These are phyloP conservation scores for Musca vetustissima DNA, from an alignment of 1,140 invertebrate species.

Conservation along the genomic window DNA sequence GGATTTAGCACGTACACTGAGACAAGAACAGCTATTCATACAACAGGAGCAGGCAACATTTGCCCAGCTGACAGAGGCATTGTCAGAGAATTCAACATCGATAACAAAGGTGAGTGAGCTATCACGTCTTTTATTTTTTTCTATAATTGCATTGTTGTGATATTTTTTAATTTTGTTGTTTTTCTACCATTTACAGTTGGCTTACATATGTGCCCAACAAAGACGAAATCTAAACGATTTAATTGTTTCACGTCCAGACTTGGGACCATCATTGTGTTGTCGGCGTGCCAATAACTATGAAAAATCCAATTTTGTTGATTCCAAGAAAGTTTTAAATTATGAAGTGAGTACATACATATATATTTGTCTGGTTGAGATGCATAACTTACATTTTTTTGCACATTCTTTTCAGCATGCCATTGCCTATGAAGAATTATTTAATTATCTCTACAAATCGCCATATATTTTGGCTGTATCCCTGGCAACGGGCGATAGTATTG, in stretches of 20 bases:
- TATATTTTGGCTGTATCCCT: slow-evolving; percentile 79
- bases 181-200: slow-evolving; percentile 60
- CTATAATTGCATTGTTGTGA: not conserved
- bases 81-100: slow-evolving; percentile 46
- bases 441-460: slow-evolving; percentile 75
- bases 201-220: slow-evolving; percentile 89
- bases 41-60: slow-evolving; percentile 52
- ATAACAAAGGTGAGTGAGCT: slow-evolving; percentile 46
- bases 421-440: slow-evolving; percentile 78
- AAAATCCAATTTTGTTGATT: slow-evolving; percentile 81
- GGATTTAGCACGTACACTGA: slow-evolving; percentile 52
- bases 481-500: slow-evolving; percentile 71
- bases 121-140: not conserved
- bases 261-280: slow-evolving; percentile 73
- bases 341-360: slow-evolving; percentile 59
- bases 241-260: slow-evolving; percentile 73
- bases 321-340: slow-evolving; percentile 83
- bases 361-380: too few relatives aligned
- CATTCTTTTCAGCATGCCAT: slow-evolving; percentile 71
- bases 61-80: slow-evolving; percentile 40
- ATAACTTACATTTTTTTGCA: too few relatives aligned
- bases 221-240: slow-evolving; percentile 80
- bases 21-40: slow-evolving; percentile 54
- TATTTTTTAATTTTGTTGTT: slow-evolving; percentile 8
- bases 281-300: slow-evolving; percentile 76